phyloP scores from a whole-genome alignment of 2,797 vertebrate genomes.

The Helarctos malayanus region DNA sequence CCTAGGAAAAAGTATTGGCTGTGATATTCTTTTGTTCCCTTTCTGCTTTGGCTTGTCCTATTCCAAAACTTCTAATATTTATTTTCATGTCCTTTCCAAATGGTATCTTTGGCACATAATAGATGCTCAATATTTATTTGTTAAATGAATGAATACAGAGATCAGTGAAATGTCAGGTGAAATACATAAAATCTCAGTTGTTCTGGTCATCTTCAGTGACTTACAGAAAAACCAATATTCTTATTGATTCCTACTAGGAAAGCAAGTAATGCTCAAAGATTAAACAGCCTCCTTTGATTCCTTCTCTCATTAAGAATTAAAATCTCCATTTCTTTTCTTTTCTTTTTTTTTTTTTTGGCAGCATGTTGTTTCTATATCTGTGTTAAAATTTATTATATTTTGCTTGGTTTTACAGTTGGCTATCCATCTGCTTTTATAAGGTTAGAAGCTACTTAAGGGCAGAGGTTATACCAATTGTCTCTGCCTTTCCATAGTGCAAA shows the following conservation, averaged over 20 bases:
- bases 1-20: background rate
- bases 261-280: conserved; percentile 46
- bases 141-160: conserved; percentile 11
- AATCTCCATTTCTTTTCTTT: background rate
- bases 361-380: background rate
- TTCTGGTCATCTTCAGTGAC: background rate
- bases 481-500: background rate
- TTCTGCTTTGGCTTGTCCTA: conserved; percentile 13
- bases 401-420: background rate
- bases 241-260: conserved; percentile 34
- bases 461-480: background rate
- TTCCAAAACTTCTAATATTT: background rate
- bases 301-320: conserved; percentile 8
- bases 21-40: background rate
- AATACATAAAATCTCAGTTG: conserved; percentile 42
- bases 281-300: background rate
- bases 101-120: background rate
- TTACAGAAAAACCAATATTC: conserved; percentile 44
- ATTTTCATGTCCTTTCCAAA: background rate
- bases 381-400: conserved; percentile 46
- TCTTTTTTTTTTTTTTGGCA: background rate
- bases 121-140: background rate
- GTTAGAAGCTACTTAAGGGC: conserved; percentile 27
- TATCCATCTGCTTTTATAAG: conserved; percentile 44
- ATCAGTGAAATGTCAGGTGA: background rate